Evolutionary conservation across 2,888 invertebrate genomes (phyloP), one percentile per base, ranked within the genome.

Genomic region (Liopterus haemorrhoidalis): DNA sequence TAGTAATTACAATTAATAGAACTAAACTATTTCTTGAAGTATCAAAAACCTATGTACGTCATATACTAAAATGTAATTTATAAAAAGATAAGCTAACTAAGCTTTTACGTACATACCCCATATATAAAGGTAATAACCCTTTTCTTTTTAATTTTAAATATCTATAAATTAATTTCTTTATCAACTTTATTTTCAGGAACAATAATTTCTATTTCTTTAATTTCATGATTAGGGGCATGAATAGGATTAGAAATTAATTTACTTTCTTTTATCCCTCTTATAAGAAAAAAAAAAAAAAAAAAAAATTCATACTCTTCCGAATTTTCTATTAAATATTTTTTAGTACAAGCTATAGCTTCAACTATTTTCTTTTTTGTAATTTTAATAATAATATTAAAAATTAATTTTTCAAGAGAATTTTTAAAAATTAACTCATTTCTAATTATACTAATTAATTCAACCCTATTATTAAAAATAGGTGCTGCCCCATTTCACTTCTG

Each of bases 161-260:
- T 67, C 52, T 71, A 70, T 48, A 73, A 72, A 53, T 67, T 71
- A 63, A 63, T 75, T 67, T 75, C 75, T 69, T 65, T 72, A 55
- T 66, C 67, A 55, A 59, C 68, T 42, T 66, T 77, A 68, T 67
- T 73, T 25, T 50, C 59, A 46, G 63, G 69, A 50, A 65, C 68
- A 50, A 56, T 77, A 65, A 68, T 77, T 62, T 65, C 72, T 54
- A 70, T 76, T 47, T 67, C 69, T 9, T 56, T 69, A 15, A 66
- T 63, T 49, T 67, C 69, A n/a, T 72, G 71, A 58, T 52, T 72
- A 57, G 54, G 63, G 53, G 64, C 68, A 62, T 79, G 78, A 74
- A 73, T 78, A 67, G 75, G 76, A 0, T 64, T 79, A 71, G 78
- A 79, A 73, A 75, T 78, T 67, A 79, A 79, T 68, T 56, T 78